phyloP scores from a whole-genome alignment of 2,888 invertebrate species.

The Erebia ligea region DNA sequence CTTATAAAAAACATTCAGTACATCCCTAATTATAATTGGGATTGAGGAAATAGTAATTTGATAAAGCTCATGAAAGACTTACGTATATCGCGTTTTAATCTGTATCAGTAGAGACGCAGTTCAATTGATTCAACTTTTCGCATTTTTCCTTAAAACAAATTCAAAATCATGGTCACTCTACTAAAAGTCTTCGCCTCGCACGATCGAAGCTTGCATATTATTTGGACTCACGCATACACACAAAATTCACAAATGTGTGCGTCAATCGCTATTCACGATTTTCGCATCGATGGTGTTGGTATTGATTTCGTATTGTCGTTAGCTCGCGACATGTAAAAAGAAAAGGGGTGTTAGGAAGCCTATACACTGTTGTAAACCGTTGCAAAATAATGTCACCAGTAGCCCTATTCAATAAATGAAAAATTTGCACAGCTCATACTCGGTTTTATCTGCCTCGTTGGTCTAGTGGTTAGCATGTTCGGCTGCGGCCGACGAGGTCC shows the following conservation, averaged over 20 bases:
- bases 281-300: slow-evolving; percentile 83
- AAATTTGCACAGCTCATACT: too few relatives aligned
- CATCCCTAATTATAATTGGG: too few relatives aligned
- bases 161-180: slow-evolving; percentile 57
- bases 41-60: too few relatives aligned
- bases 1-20: too few relatives aligned
- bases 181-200: slow-evolving; percentile 69
- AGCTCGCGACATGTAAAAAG: slow-evolving; percentile 79
- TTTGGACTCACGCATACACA: slow-evolving; percentile 60
- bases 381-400: not conserved
- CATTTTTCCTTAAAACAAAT: not conserved
- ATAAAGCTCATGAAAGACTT: too few relatives aligned
- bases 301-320: slow-evolving; percentile 84
- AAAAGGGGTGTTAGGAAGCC: slow-evolving; percentile 74
- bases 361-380: slow-evolving; percentile 48
- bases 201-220: slow-evolving; percentile 76
- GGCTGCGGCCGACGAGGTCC: too few relatives aligned
- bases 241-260: slow-evolving; percentile 50
- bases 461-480: too few relatives aligned
- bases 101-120: too few relatives aligned
- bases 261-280: slow-evolving; percentile 76
- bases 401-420: too few relatives aligned
- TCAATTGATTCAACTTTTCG: too few relatives aligned
- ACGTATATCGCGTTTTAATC: too few relatives aligned
- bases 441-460: too few relatives aligned